Conservation (phyloP, 2,888 invertebrate species). For the Papilio demoleus region DNA sequence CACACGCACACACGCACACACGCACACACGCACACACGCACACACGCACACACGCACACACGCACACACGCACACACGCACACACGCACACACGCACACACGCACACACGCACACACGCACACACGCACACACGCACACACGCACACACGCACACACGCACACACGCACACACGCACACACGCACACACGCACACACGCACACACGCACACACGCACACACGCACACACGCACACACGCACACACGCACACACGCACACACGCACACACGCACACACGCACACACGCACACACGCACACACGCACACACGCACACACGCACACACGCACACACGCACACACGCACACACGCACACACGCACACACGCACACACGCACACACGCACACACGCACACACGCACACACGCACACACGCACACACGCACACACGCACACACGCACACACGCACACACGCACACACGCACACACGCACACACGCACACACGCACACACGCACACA, state of each 20-base stretch:
- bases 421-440: conserved; percentile 40
- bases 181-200: conserved; percentile 55
- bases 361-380: not conserved
- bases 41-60: conserved; percentile 38
- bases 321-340: conserved; percentile 41
- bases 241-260: conserved; percentile 25
- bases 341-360: conserved; percentile 3
- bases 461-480: conserved; percentile 35
- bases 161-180: conserved; percentile 1
- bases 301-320: conserved; percentile 45
- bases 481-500: conserved; percentile 62
- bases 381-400: conserved; percentile 66
- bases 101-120: conserved; percentile 58
- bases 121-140: conserved; percentile 40
- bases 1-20: conserved; percentile 62
- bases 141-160: conserved; percentile 36
- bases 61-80: not conserved
- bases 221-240: conserved; percentile 41
- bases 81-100: conserved; percentile 48
- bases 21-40: conserved; percentile 39
- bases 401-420: conserved; percentile 38
- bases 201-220: conserved; percentile 53
- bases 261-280: not conserved
- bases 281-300: conserved; percentile 63
- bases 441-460: not conserved